Base-by-base conservation (phyloP, 2,113 vertebrate genomes). In the Tringa solitaria region DNA sequence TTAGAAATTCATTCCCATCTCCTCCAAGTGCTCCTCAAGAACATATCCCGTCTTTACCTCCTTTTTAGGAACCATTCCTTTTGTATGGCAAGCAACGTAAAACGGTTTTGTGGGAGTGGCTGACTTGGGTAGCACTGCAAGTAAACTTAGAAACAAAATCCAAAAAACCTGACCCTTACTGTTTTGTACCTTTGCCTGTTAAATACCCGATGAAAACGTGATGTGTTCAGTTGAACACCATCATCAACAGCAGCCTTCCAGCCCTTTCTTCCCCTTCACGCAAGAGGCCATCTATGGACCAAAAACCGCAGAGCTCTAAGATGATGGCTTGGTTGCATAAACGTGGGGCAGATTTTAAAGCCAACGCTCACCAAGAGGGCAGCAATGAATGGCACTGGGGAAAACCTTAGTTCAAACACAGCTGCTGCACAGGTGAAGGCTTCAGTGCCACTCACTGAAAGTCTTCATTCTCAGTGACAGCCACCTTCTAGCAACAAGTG, bases 401-500 rank as follows among this genome's bases (percentile, higher is more conserved):
- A 43, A 75, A 89, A 15, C 23, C 20, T 39, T 4, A 10, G 10
- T 32, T 76, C 70, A 59, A 59, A 63, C 45, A 39, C 7, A 57
- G 43, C 77, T 65, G 45, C n/a, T 84, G 86, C 76, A 60, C 35
- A 35, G 23, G 39, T 53, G 28, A 92, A 81, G 2, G 48, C 35
- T 70, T 39, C 60, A 3, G 12, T 69, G 61, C 61, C 84, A 57
- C 43, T 51, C 43, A 26, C 22, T 48, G 22, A 3, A 70, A 57
- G 27, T 9, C 72, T 35, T 87, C 57, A 27, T 51, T 68, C 64
- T 22, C 5, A 0, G 30, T 35, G 65, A 93, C 76, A 75, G 79
- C 30, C 68, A 93, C 92, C 91, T 87, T 89, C 64, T 9, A 81
- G 90, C 96, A 97, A 97, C 96, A 97, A 96, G 95, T 96, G 90